Conservation (phyloP, 2,113 vertebrate species). For the Arothron firmamentum region DNA sequence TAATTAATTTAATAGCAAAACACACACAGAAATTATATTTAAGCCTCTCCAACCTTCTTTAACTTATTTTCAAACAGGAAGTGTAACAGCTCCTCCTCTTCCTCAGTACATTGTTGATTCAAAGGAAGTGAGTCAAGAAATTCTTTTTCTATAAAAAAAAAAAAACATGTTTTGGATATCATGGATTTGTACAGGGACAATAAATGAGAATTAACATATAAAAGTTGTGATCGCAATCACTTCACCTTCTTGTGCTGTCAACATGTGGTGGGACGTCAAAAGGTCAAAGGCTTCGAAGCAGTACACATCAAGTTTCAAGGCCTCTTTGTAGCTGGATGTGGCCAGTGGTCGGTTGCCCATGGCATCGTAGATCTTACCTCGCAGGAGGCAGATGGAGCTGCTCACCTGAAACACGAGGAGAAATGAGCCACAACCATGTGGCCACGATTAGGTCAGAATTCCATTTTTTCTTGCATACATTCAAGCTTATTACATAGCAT, state of each 20-base stretch:
- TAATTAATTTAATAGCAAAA: not conserved
- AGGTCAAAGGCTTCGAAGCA: slow-evolving; percentile 99
- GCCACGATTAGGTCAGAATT: not conserved
- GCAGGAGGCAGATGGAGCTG: slow-evolving; percentile 95
- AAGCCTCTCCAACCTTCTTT: slow-evolving; percentile 81
- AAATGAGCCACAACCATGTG: not conserved
- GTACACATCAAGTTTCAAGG: slow-evolving; percentile 97
- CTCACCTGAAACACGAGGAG: slow-evolving; percentile 80
- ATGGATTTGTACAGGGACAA: not conserved
- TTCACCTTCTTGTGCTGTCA: slow-evolving; percentile 96
- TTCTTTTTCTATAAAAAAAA: slow-evolving; percentile 84
- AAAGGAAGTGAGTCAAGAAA: slow-evolving; percentile 94
- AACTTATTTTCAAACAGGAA: slow-evolving; percentile 98
- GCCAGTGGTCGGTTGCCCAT: slow-evolving; percentile 94
- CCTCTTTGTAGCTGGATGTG: slow-evolving; percentile 97
- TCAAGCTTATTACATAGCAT: not conserved
- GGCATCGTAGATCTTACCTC: slow-evolving; percentile 97
- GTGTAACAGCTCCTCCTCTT: slow-evolving; percentile 90
- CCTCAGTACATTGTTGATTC: slow-evolving; percentile 87
- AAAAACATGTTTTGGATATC: not conserved
- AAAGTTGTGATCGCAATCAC: not conserved
- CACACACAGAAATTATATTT: not conserved
- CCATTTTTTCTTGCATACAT: not conserved
- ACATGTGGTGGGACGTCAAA: slow-evolving; percentile 96
- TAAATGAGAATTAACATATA: not conserved